Evolutionary conservation across 2,113 vertebrate genomes (phyloP).

Genomic region (Daboia siamensis): DNA sequence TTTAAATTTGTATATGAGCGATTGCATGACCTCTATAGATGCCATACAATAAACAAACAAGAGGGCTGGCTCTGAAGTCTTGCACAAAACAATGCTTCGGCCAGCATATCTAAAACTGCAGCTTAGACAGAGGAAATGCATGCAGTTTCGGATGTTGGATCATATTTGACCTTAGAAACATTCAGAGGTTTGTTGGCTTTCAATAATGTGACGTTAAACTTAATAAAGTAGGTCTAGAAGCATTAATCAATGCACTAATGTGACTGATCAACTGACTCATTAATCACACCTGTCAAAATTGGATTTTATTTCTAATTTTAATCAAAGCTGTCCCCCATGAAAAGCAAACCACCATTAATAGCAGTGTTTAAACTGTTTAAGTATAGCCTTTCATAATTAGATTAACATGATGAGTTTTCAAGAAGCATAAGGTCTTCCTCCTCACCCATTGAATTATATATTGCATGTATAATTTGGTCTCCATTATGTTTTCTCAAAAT

Average conservation of each 20-base stretch:
- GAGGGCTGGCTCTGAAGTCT: background rate
- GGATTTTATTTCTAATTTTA: slow-evolving; percentile 26
- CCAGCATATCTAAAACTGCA: background rate
- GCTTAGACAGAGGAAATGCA: background rate
- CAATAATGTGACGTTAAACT: slow-evolving; percentile 4
- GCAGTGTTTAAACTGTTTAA: slow-evolving; percentile 7
- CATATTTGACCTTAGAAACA: background rate
- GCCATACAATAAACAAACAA: background rate
- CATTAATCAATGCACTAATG: background rate
- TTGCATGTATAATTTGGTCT: background rate
- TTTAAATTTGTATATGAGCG: too few species aligned
- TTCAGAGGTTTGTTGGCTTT: slow-evolving; percentile 1
- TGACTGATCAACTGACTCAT: slow-evolving; percentile 20
- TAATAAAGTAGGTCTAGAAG: slow-evolving; percentile 3
- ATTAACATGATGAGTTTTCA: background rate
- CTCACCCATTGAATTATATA: background rate
- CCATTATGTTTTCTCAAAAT: background rate
- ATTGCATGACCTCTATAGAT: too few species aligned
- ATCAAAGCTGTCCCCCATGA: slow-evolving; percentile 13
- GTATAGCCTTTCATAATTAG: background rate
- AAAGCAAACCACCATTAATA: background rate
- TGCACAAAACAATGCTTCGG: background rate
- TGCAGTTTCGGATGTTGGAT: background rate
- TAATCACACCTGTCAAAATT: slow-evolving; percentile 26
- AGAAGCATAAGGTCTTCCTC: background rate